Evolutionary conservation across 2,113 vertebrate species (phyloP), one percentile per base, ranked within the genome.

Genomic region (Ascaphus truei): DNA sequence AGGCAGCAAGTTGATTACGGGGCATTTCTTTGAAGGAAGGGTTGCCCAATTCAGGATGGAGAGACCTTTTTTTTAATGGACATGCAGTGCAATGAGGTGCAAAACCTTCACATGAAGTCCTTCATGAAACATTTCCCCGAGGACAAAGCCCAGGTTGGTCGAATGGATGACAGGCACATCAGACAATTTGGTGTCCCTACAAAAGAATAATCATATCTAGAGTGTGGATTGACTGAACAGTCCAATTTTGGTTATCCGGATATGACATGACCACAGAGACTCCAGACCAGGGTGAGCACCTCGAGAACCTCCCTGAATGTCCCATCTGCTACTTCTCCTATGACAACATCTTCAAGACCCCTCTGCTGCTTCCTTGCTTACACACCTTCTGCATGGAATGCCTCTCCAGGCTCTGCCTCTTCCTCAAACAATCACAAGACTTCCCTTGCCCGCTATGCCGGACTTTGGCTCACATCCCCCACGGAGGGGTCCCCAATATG

Each of bases 371-470:
- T 10, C 41, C 53, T 1, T 79, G 77, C 1, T 4, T 43, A 0
- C 79, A 81, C 55, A 79, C 77, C 11, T 79, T 79, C 59, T 79
- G 76, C 62, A 43, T 79, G 73, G 68, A 74, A 7, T 81, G 75
- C 27, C 72, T 81, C 18, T 33, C 71, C 5, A 26, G 72, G 15
- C 31, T 79, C 8, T 76, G 74, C 20, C 31, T 73, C 53, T 79
- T 72, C 57, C 39, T 66, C 30, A 75, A 69, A 26, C 61, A 22
- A 5, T 20, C 27, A 1, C 63, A 77, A 30, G 23, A n/a, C 3
- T 77, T 75, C 33, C 61, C 48, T 2, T 74, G 75, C 37, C 75
- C 75, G 0, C 53, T 80, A 7, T 80, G 76, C 47, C 33, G 75
- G 12, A 25, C 51, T 13, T 22, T 12, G 7, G 57, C 52, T 12